Percentiles rank a stretch among this genome's conserved stretches.
Conservation (phyloP, 2,797 vertebrate species). For the Protosalanx chinensis region DNA sequence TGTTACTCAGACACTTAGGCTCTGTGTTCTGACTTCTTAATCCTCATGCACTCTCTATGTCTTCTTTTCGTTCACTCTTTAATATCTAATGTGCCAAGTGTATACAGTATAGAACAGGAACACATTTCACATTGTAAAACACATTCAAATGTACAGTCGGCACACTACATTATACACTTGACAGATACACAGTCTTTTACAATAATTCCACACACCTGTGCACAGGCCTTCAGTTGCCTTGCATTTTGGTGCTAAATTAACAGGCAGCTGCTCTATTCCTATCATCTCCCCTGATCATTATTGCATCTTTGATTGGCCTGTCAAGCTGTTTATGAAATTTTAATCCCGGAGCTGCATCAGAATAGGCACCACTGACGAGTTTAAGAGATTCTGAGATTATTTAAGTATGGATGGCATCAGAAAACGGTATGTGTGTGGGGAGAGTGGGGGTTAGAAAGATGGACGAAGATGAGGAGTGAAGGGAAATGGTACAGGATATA, state of each 20-base stretch:
- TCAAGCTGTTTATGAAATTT: constrained; percentile 25
- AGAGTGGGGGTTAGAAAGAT: constrained; percentile 2
- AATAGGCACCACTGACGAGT: not conserved
- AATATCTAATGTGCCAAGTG: too few relatives aligned
- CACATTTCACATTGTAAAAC: too few relatives aligned
- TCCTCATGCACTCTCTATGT: not conserved
- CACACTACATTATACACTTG: too few relatives aligned
- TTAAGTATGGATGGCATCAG: constrained; percentile 22
- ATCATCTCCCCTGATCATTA: constrained; percentile 13
- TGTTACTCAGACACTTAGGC: not conserved
- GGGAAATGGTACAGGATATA: too few relatives aligned
- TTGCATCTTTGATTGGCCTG: constrained; percentile 19
- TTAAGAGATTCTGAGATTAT: constrained; percentile 26
- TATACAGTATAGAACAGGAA: too few relatives aligned
- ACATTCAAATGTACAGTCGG: too few relatives aligned
- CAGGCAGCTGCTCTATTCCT: too few relatives aligned
- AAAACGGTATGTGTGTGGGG: not conserved
- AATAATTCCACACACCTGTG: not conserved
- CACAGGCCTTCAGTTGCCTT: not conserved
- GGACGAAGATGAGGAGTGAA: constrained; percentile 7
- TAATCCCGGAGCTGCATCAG: constrained; percentile 8
- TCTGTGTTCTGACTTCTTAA: not conserved
- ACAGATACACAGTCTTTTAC: too few relatives aligned
- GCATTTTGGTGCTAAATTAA: not conserved
- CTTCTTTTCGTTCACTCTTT: not conserved